These are phyloP conservation scores for Drosophila mercatorum DNA, from an alignment of 2,888 invertebrate genomes.

Conservation along the genomic window DNA sequence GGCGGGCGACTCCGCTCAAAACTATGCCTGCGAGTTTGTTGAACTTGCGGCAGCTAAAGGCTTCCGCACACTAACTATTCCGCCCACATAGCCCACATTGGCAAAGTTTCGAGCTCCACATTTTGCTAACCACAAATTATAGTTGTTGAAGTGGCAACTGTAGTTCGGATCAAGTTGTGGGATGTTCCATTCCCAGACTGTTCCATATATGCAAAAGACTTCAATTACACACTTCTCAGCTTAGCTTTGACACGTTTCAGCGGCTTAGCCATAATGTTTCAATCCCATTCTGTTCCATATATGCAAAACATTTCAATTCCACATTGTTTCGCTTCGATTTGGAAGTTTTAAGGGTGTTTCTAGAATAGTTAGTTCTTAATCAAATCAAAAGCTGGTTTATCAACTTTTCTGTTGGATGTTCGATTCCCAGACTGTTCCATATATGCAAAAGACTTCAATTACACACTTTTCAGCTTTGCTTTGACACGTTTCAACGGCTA, in stretches of 20 bases:
- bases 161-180: no score
- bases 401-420: no score
- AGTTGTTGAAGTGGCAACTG: neutral
- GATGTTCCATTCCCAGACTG: neutral
- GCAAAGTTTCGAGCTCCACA: constrained; percentile 3
- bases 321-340: no score
- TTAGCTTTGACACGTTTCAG: no score
- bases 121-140: neutral
- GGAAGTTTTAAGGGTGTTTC: no score
- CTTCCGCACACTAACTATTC: neutral
- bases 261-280: no score
- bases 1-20: neutral
- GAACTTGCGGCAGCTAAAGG: constrained; percentile 9
- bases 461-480: no score
- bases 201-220: neutral
- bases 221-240: neutral
- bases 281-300: no score
- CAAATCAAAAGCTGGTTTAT: no score
- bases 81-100: neutral
- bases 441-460: neutral
- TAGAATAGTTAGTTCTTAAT: no score
- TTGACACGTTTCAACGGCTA: no score
- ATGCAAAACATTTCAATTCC: no score
- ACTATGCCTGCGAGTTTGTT: constrained; percentile 17
- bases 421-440: neutral